Evolutionary conservation across 2,888 invertebrate species (phyloP), one percentile per base, ranked within the genome.

Genomic region (Prosopocoilus inquinatus): DNA sequence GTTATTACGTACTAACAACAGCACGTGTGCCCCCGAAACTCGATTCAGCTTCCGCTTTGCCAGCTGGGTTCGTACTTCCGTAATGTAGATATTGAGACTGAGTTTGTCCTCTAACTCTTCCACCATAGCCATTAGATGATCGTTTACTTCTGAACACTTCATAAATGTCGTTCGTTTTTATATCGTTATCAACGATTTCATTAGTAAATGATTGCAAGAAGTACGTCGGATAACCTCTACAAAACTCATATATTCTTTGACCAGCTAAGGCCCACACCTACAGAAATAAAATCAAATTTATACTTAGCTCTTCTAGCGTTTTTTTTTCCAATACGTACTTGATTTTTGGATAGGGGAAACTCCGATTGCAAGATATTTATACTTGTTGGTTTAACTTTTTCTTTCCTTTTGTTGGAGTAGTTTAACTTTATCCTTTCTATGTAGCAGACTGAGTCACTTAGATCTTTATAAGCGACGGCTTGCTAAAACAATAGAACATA

Each of bases 31-130:
- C 82, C 64, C 87, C 84, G 39, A 85, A 85, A 15, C 84, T 85
- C 2, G 91, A 89, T 73, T 89, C 88, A 0, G 92, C 91, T 73
- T 92, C 91, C 0, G 92, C 92, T 71, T 87, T 89, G 12, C 91
- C 91, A 39, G 83, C 82, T 59, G 80, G 70, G 57, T 79, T 77
- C 4, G 67, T 62, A 55, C 82, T 81, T 50, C 86, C 88, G 63
- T 85, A 84, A 70, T 86, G 87, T 65, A 92, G 78, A 73, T 91
- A 92, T 72, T 92, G 92, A 2, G 91, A 90, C 72, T 92, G 92
- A 0, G 91, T 91, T 75, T 92, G 92, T 2, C 91, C 91, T 47
- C 88, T 78, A 65, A 82, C 78, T 15, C 84, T 82, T 41, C 81
- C 74, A 35, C 64, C 64, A 50, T 67, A 72, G 49, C 70, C 67